A percentile compares a stretch with the other conserved stretches of the same genome.
Evolutionary conservation across 2,797 vertebrate genomes (phyloP).

Genomic region (Ceryle rudis): DNA sequence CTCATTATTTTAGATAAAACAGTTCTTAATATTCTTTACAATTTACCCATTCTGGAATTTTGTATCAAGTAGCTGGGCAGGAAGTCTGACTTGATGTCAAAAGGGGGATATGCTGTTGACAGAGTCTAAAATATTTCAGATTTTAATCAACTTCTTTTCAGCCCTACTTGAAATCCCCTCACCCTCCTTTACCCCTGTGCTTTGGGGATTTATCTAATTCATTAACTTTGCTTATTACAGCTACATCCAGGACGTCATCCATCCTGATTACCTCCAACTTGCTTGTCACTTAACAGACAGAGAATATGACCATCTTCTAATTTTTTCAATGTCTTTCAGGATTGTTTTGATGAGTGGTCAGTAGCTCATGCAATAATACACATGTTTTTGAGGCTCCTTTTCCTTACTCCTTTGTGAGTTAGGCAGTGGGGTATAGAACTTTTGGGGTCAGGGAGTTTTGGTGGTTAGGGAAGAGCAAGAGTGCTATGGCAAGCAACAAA

Average conservation of each 20-base stretch:
- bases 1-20: neutral
- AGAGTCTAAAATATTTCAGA: neutral
- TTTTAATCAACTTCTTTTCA: neutral
- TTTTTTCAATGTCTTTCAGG: neutral
- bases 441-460: neutral
- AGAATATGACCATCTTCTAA: neutral
- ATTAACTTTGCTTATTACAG: neutral
- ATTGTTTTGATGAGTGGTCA: neutral
- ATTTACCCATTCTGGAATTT: neutral
- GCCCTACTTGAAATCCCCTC: neutral
- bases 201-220: neutral
- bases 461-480: neutral
- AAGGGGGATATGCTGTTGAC: neutral
- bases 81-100: neutral
- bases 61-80: neutral
- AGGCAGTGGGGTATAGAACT: neutral
- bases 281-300: neutral
- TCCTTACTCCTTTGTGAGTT: neutral
- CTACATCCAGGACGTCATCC: neutral
- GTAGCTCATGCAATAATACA: neutral
- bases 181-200: accelerated
- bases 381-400: neutral
- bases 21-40: neutral
- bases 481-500: neutral
- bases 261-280: neutral